phyloP scores from a whole-genome alignment of 2,797 vertebrate species.

The Tolypeutes matacus region DNA sequence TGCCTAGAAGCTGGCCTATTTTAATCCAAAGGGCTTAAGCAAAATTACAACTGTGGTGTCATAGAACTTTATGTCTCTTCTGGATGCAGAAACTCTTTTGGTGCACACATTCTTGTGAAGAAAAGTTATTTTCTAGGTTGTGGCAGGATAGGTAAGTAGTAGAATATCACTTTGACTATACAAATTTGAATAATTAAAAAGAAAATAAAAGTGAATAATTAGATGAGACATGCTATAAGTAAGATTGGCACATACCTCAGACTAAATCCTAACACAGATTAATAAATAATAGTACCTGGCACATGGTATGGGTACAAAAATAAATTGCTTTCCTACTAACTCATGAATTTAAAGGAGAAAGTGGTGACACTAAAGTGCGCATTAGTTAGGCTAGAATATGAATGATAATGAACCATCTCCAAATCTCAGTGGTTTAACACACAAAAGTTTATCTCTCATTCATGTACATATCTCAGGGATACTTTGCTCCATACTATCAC shows the following conservation, averaged over 20 bases:
- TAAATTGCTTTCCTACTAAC: too few species aligned
- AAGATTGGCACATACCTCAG: neutral
- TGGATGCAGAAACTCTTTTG: neutral
- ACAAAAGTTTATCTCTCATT: neutral
- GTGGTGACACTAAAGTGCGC: neutral
- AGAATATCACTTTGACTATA: neutral
- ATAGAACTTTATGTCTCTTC: neutral
- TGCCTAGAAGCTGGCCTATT: neutral
- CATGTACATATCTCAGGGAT: neutral
- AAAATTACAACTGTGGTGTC: neutral
- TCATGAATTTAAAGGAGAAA: neutral
- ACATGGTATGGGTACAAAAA: neutral
- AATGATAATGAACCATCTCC: neutral
- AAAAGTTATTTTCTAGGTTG: neutral
- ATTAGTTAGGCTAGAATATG: neutral
- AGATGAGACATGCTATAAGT: neutral
- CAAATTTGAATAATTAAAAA: conserved; percentile 14
- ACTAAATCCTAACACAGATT: neutral
- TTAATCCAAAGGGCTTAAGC: neutral
- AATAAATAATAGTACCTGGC: neutral
- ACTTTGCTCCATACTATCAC: neutral
- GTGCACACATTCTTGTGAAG: neutral
- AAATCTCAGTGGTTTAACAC: neutral
- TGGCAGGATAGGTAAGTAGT: neutral
- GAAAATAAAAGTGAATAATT: neutral